A percentile compares a stretch with the other conserved stretches of the same genome.
Conservation (phyloP, 2,113 vertebrate genomes). For the Spheniscus mendiculus region DNA sequence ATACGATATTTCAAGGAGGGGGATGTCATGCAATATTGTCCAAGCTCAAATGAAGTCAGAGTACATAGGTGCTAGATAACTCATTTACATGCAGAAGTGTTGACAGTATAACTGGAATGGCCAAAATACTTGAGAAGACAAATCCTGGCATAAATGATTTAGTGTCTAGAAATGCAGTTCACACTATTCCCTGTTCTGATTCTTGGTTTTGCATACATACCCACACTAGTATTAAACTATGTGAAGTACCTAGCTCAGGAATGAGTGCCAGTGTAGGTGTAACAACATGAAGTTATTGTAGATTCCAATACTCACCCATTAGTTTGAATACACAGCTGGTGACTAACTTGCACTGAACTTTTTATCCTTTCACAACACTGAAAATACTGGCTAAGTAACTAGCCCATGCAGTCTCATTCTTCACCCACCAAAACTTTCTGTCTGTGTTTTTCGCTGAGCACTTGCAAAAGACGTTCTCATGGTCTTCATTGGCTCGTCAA, state of each 20-base stretch:
- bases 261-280: rapidly evolving
- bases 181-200: neutral
- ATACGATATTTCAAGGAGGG: neutral
- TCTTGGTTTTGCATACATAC: neutral
- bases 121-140: neutral
- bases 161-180: neutral
- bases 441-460: neutral
- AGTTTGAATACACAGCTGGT: neutral
- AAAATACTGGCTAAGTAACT: neutral
- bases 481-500: neutral
- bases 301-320: neutral
- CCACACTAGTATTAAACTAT: neutral
- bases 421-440: neutral
- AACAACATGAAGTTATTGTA: rapidly evolving
- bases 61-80: neutral
- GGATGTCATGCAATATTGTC: neutral
- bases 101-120: neutral
- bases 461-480: neutral
- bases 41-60: neutral
- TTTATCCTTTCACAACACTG: neutral
- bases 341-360: neutral
- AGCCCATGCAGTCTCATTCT: neutral
- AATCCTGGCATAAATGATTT: neutral
- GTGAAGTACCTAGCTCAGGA: neutral
- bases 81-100: neutral